Base-by-base conservation (phyloP, 2,797 vertebrate genomes). In the Characodon lateralis region DNA sequence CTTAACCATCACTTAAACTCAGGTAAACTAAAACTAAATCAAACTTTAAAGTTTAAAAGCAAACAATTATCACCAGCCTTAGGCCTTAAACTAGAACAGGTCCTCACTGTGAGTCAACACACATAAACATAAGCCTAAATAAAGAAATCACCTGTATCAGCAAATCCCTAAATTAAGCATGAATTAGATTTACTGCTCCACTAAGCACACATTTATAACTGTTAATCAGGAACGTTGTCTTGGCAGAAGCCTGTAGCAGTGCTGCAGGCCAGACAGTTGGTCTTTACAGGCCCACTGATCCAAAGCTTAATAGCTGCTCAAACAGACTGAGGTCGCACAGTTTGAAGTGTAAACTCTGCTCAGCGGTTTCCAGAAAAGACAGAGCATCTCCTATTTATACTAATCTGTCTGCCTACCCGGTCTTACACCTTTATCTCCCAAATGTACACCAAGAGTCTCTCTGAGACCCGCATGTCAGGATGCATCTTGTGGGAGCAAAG, bases 221-320 rank as follows among this genome's bases (percentile, higher is more conserved):
- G 72, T 77, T 10, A 76, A 55, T 73, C 51, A 46, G 76, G 78
- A 69, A 71, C 70, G 69, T 35, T 71, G 78, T 12, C 72, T 72
- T 84, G 78, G 78, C 81, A 74, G 79, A 68, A 72, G 78, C 51
- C 48, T 53, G 77, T 31, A 79, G 77, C 56, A 58, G 73, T 88
- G 79, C 77, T 76, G 78, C 78, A 78, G 77, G 77, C 82, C 78
- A 75, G 74, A 77, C 85, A 69, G 66, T 91, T 78, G 82, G 82
- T 78, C 87, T 88, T 89, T 88, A 90, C 74, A 88, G 81, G 51
- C 82, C 77, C 81, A 88, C 70, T 89, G 83, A 93, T 87, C 82
- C 85, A 50, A 78, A 83, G 80, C 61, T 59, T 90, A 90, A 92
- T 85, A 85, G 83, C 79, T 73, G 71, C 85, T 83, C 69, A 71